Percentiles rank a stretch among this genome's conserved stretches.
These are phyloP conservation scores for Trinectes maculatus DNA, from an alignment of 2,113 vertebrate genomes.

Conservation along the genomic window DNA sequence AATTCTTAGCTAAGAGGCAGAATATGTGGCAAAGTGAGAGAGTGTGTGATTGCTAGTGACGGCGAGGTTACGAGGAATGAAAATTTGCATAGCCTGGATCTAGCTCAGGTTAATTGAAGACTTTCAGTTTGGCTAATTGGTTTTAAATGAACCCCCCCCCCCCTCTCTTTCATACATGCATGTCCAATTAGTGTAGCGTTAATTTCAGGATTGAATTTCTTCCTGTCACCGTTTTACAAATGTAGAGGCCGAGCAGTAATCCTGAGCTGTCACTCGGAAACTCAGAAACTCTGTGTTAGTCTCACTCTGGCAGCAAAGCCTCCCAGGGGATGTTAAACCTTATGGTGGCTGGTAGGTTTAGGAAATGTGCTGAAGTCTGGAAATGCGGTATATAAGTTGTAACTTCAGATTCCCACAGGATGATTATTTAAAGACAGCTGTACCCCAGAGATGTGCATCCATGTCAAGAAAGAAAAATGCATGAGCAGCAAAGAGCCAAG, in stretches of 20 bases:
- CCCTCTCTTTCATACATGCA: slow-evolving; percentile 37
- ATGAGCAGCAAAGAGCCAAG: background rate
- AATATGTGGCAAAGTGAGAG: slow-evolving; percentile 30
- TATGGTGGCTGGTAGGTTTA: slow-evolving; percentile 20
- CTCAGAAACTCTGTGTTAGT: slow-evolving; percentile 28
- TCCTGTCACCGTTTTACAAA: slow-evolving; percentile 50
- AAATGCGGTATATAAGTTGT: slow-evolving; percentile 2
- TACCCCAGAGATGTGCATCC: background rate
- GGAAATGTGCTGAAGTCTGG: background rate
- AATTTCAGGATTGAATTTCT: slow-evolving; percentile 50
- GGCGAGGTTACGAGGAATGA: slow-evolving; percentile 7
- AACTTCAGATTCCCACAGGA: slow-evolving; percentile 7
- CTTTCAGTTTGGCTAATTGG: slow-evolving; percentile 74
- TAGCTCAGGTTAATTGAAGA: slow-evolving; percentile 67
- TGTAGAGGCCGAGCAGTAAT: slow-evolving; percentile 52
- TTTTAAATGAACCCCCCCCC: slow-evolving; percentile 72
- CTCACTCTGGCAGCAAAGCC: slow-evolving; percentile 5
- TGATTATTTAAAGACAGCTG: slow-evolving; percentile 4
- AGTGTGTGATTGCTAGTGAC: slow-evolving; percentile 6
- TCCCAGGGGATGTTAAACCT: slow-evolving; percentile 26
- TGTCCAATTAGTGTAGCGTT: slow-evolving; percentile 69
- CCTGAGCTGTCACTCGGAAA: slow-evolving; percentile 61
- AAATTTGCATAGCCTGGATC: slow-evolving; percentile 41
- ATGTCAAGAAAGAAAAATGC: background rate
- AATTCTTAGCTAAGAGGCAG: slow-evolving; percentile 50